Evolutionary conservation across 2,888 invertebrate genomes (phyloP).

Genomic region (Podotricha telesiphe): DNA sequence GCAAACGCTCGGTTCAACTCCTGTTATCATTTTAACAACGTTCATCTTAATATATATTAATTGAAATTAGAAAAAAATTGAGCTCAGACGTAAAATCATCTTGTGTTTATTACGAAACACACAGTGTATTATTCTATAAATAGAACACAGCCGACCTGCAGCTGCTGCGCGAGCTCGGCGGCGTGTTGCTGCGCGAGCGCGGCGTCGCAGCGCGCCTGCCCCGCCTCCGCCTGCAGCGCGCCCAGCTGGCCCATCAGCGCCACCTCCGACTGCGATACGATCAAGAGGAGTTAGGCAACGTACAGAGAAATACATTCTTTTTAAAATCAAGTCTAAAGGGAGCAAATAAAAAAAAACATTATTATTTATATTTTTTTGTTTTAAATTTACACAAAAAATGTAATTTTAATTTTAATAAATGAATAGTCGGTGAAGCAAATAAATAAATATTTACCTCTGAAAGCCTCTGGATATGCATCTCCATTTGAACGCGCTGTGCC

Average conservation of each 20-base stretch:
- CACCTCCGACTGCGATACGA: constrained; percentile 60
- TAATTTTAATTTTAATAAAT: too few relatives aligned
- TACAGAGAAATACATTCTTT: too few relatives aligned
- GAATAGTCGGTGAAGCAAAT: not conserved
- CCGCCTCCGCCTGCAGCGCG: constrained; percentile 73
- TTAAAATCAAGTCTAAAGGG: too few relatives aligned
- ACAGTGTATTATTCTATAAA: too few relatives aligned
- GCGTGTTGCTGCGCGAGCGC: constrained; percentile 71
- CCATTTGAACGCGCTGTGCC: constrained; percentile 86
- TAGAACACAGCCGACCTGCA: constrained; percentile 58
- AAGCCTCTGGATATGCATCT: constrained; percentile 85
- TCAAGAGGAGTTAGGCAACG: too few relatives aligned
- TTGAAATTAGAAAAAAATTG: too few relatives aligned
- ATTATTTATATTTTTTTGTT: not conserved
- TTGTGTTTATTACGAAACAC: too few relatives aligned
- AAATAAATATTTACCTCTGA: constrained; percentile 73
- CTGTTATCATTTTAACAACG: constrained; percentile 58
- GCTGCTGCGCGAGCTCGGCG: constrained; percentile 78
- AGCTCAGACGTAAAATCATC: too few relatives aligned
- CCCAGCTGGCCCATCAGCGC: constrained; percentile 71
- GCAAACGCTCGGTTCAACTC: constrained; percentile 78
- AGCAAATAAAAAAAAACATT: too few relatives aligned
- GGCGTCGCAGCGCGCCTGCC: constrained; percentile 77
- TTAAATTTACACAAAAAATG: too few relatives aligned
- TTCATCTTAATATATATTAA: not conserved